These are phyloP conservation scores for Eulithis prunata DNA, from an alignment of 2,888 invertebrate genomes.

Conservation along the genomic window DNA sequence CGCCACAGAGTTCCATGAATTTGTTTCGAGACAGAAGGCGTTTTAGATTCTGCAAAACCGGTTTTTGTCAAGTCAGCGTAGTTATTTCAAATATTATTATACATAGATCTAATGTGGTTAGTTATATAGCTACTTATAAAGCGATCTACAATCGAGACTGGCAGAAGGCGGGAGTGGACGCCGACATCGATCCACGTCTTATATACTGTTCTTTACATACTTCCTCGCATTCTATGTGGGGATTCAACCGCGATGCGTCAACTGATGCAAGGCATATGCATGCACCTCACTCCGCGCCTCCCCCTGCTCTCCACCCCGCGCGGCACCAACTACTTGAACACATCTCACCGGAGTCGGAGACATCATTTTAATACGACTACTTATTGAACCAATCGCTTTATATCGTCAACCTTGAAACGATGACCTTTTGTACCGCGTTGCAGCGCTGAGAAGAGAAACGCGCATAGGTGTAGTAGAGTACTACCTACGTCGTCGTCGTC, in stretches of 20 bases:
- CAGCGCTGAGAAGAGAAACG: constrained; percentile 41
- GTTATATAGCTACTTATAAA: constrained; percentile 17
- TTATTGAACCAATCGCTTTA: constrained; percentile 59
- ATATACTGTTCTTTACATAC: constrained; percentile 76
- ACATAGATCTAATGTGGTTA: not conserved
- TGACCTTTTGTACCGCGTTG: constrained; percentile 53
- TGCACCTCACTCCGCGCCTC: constrained; percentile 62
- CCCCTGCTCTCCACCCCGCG: constrained; percentile 42
- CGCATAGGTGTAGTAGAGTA: constrained; percentile 17
- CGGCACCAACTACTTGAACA: constrained; percentile 47
- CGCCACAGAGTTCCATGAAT: constrained; percentile 6
- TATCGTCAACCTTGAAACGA: constrained; percentile 61
- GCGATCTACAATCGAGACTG: constrained; percentile 40
- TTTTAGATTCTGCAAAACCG: constrained; percentile 17
- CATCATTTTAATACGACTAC: constrained; percentile 43
- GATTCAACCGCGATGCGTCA: constrained; percentile 82
- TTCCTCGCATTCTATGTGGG: constrained; percentile 78
- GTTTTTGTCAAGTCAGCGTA: constrained; percentile 7
- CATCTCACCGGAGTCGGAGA: constrained; percentile 54
- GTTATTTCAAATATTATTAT: constrained; percentile 14
- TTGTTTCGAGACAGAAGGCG: constrained; percentile 5
- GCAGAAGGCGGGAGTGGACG: constrained; percentile 64
- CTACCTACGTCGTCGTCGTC: not conserved
- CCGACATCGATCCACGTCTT: constrained; percentile 79
- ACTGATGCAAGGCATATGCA: constrained; percentile 76